Base-by-base conservation (phyloP, 2,888 invertebrate species). In the Chloroclysta siterata region DNA sequence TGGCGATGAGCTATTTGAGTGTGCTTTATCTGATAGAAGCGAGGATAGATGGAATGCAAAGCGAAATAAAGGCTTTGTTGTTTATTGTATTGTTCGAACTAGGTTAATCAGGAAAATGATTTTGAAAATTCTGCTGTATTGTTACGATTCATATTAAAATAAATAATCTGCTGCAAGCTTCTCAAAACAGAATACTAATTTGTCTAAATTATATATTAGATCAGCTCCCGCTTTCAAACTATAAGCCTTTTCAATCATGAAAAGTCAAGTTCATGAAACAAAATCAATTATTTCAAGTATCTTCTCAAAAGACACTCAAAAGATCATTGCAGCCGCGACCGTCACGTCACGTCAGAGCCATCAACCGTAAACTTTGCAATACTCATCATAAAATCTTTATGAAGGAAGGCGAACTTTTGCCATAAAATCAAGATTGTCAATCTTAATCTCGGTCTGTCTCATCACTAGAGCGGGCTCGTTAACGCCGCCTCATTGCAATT, bases 401-500 rank as follows among this genome's bases (percentile, higher is more conserved):
- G 59, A 57, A 59, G 55, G 53, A 63, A 57, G 33, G 52, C 54
- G 54, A 56, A 66, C 68, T 61, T 52, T 58, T 48, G 66, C 53
- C 61, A 66, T 69, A 68, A 69, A 68, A 57, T 66, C 66, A 57
- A 63, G 63, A 69, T 71, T 67, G 68, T 56, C 61, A 63, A 58
- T 65, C 69, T 65, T 66, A 69, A 69, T 68, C 63, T 60, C 63
- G 58, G 59, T 53, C 58, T 50, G 62, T 55, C 65, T 66, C 64
- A 56, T 67, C 67, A 65, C 66, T 71, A 70, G 60, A 64, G 68
- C 61, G 63, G 72, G 75, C 74, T 78, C 76, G 74, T 81, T 79
- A 77, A 74, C 72, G 72, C 60, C 69, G 69, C 65, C 62, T 67
- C 66, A 65, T 67, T 71, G 73, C 76, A 74, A 77, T 78, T 73